These are phyloP conservation scores for Lonchura striata DNA, from an alignment of 2,113 vertebrate genomes.

Conservation along the genomic window DNA sequence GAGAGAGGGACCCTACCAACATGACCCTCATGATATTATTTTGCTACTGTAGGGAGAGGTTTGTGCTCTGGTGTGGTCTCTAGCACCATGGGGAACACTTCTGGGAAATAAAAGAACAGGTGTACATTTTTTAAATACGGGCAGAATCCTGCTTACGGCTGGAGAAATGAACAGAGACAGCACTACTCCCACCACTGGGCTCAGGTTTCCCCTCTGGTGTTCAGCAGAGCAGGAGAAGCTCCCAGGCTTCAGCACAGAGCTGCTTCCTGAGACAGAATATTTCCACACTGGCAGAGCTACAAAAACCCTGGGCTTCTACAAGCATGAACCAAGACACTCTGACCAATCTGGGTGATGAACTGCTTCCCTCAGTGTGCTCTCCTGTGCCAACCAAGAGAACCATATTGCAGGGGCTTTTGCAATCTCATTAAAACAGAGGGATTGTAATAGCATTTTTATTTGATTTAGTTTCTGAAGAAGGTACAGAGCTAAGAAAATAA, in stretches of 20 bases:
- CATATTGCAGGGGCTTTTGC: not conserved
- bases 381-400: not conserved
- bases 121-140: constrained; percentile 33
- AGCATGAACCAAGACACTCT: not conserved
- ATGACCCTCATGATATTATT: not conserved
- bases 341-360: accelerated
- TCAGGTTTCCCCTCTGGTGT: not conserved
- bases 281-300: not conserved
- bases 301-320: not conserved
- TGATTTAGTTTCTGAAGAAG: not conserved
- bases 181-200: constrained; percentile 7
- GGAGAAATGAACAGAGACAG: constrained; percentile 1
- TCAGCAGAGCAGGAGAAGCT: not conserved
- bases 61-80: not conserved
- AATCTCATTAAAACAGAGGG: not conserved
- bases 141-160: not conserved
- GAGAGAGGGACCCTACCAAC: not conserved
- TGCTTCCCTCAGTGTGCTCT: not conserved
- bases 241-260: not conserved
- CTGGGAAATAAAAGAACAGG: constrained; percentile 51
- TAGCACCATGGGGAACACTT: not conserved
- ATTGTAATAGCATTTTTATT: not conserved
- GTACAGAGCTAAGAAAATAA: not conserved
- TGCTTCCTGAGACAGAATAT: not conserved
- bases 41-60: not conserved